Evolutionary conservation across 2,113 vertebrate species (phyloP).

Genomic region (Raja brachyura): DNA sequence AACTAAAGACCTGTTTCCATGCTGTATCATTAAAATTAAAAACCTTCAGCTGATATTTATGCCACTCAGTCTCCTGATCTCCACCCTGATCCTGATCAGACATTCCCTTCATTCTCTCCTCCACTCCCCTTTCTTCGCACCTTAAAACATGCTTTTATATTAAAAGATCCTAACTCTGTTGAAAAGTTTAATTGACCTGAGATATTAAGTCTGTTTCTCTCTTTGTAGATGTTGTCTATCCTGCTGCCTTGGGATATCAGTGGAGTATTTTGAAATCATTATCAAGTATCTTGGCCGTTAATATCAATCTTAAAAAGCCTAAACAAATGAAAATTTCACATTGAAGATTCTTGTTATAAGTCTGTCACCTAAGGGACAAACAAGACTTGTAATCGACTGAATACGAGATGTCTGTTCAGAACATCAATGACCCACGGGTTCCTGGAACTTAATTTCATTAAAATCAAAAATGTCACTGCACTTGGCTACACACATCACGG

Average conservation of each 20-base stretch:
- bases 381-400: neutral
- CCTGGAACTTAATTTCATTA: conserved; percentile 1
- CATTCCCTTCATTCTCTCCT: too few relatives aligned
- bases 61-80: too few relatives aligned
- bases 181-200: too few relatives aligned
- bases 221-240: too few relatives aligned
- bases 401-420: neutral
- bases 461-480: conserved; percentile 30
- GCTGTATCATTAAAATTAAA: too few relatives aligned
- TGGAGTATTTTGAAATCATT: neutral
- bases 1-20: too few relatives aligned
- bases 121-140: too few relatives aligned
- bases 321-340: neutral
- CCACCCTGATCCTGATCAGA: too few relatives aligned
- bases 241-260: neutral
- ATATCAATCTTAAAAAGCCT: neutral
- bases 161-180: too few relatives aligned
- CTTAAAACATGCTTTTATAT: too few relatives aligned
- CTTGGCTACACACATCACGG: neutral
- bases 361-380: neutral
- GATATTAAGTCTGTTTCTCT: too few relatives aligned
- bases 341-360: neutral
- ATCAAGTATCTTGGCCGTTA: neutral
- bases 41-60: too few relatives aligned
- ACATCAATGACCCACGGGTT: conserved; percentile 13